Base-by-base conservation (phyloP, 2,797 vertebrate species). In the Decapterus maruadsi region DNA sequence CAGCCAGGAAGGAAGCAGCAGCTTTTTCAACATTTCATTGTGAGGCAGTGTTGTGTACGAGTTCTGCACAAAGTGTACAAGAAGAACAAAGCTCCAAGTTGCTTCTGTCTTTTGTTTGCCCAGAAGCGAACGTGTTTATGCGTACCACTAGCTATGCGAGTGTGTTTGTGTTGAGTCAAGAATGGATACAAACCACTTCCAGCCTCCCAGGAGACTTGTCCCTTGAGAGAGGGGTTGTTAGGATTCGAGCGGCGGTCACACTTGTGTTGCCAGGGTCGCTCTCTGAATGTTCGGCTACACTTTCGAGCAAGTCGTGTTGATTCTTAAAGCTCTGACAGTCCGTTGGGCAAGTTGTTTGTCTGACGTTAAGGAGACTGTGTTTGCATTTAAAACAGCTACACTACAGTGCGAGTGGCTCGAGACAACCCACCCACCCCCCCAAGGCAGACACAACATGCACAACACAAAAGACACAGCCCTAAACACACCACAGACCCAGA, bases 1-100 rank as follows among this genome's bases (percentile, higher is more conserved):
- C 36, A 83, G 84, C 65, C 86, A 93, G 94, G 93, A 95, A 95
- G 94, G 90, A 95, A 93, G 84, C 85, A 20, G 34, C 34, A 43
- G 70, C 46, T 85, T 89, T 89, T 89, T 88, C 56, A 48, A 76
- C 34, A 61, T 68, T 70, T 85, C 36, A 29, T 68, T 82, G 40
- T 83, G 42, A 69, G 75, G 59, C 34, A 70, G 45, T 57, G 34
- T 4, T 83, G 79, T 34, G 38, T 84, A 42, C 56, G 58, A 72
- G 79, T 68, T 66, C 65, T 78, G 60, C 61, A 22, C 56, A 63
- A 56, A 67, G 42, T 31, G 20, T 26, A 26, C 20, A 13, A 53
- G 6, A 26, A 22, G 4, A 62, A 51, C 22, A 29, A n/a, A 58
- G 50, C 3, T 45, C 14, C 64, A 84, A 58, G 53, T 70, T 60